Evolutionary conservation across 1,140 invertebrate genomes (phyloP), one percentile per base, ranked within the genome.

Genomic region (Andricus grossulariae): DNA sequence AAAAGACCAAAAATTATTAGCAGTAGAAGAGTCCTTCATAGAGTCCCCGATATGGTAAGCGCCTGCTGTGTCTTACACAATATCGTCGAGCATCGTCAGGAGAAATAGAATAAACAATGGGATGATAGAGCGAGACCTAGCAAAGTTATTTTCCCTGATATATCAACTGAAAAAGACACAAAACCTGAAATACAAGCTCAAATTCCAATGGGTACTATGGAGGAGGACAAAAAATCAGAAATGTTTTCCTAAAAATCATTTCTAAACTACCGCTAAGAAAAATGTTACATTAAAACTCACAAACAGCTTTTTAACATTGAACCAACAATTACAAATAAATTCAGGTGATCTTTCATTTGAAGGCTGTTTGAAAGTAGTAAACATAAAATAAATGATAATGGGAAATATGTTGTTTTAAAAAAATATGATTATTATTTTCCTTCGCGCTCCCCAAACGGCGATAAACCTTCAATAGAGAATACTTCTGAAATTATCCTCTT

Each of bases 11-110:
- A 0, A 10, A 1, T 57, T 74, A 45, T 70, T 39, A 18, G 25
- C 55, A 10, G 3, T 39, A 11, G 55, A 76, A 55, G 75, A 71
- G 45, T 71, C 66, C 6, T 76, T 76, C 19, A 76, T 71, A 18
- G 50, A 49, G 50, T 71, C 7, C 75, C 39, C 21, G 5, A 76
- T 11, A 50, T 71, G 19, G 51, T 71, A 3, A 71, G 66, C 13
- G n/a, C 54, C 8, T 57, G 54, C 25, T 57, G 54, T 11, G 19
- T 21, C 25, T 57, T 57, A 57, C 54, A 57, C 13, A 57, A 57
- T 19, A 57, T 57, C 11, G n/a, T 57, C 1, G 54, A 57, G 25
- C 19, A 18, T 18, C 54, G 18, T 5, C 19, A 57, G 1, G 18
- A 57, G 18, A 4, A 10, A 11, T 57, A 57, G 18, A 19, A 19